Base-by-base conservation (phyloP, 2,113 vertebrate species). In the Tachycineta bicolor region DNA sequence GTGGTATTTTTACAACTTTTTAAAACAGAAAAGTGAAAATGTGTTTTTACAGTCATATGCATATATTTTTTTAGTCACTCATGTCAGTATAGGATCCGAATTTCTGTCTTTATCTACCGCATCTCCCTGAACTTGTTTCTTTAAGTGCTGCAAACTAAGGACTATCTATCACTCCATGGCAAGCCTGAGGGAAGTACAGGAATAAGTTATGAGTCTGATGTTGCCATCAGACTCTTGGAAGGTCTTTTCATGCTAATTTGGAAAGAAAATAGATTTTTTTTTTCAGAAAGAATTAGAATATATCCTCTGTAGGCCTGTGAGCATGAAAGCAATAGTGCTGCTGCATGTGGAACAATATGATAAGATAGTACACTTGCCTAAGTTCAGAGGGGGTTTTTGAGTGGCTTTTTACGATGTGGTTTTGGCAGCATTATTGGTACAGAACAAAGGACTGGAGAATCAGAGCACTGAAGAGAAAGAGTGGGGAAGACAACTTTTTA, bases 321-420 rank as follows among this genome's bases (percentile, higher is more conserved):
- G 9, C 10, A 12, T 67, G 41, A 79, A 55, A 83, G 34, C 24
- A 1, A 6, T 41, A 28, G 12, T 55, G 46, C 60, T 86, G 21
- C 65, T 60, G 34, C 56, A 41, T 0, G 0, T 23, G 41, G 41
- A 49, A 28, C 31, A 55, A 12, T 49, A 37, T 3, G 5, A 12
- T 26, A 18, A 37, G 20, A 24, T 9, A 18, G 29, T 50, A 8
- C 24, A 34, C 58, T 31, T 67, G 50, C 31, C 44, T 26, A 49
- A 62, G 37, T 59, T 89, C 13, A 47, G 60, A 55, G 39, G 12
- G 24, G 3, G 1, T 0, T 22, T 55, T 55, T 77, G 21, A 59
- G 46, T 69, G 39, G 7, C 46, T 46, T 89, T 78, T 89, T 68
- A 18, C 3, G 0, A 12, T 63, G 33, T 46, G 50, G 33, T 89